Evolutionary conservation across 2,797 vertebrate species (phyloP).

Genomic region (Nothura maculosa): DNA sequence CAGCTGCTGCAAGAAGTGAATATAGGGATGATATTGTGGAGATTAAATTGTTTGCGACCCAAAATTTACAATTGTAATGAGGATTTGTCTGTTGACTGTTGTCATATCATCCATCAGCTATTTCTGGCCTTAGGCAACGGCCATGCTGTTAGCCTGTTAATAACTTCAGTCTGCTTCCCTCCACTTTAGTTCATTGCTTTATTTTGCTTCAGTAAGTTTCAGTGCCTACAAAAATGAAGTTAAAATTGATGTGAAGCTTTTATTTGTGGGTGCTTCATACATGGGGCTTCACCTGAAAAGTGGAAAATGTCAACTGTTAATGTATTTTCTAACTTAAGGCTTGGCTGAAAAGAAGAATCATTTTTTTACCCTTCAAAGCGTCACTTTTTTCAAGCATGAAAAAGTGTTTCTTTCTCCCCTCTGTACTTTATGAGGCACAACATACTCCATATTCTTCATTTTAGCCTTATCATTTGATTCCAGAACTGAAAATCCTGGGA

Average conservation of each 20-base stretch:
- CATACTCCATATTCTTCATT: neutral
- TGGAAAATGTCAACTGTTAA: neutral
- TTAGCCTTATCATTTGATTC: neutral
- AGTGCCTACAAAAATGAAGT: constrained; percentile 25
- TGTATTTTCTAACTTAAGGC: constrained; percentile 12
- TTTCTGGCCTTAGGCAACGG: constrained; percentile 38
- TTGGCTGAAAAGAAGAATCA: neutral
- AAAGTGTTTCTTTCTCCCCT: neutral
- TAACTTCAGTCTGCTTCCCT: constrained; percentile 54
- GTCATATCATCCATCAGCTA: constrained; percentile 53
- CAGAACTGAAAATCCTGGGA: neutral
- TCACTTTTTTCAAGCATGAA: neutral
- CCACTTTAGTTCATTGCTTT: constrained; percentile 27
- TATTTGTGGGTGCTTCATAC: constrained; percentile 24
- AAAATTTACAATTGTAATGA: constrained; percentile 71
- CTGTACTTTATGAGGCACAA: neutral
- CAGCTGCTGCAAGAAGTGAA: constrained; percentile 48
- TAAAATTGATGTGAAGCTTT: constrained; percentile 39
- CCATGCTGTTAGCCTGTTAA: constrained; percentile 42
- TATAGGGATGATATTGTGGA: neutral
- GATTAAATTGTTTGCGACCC: constrained; percentile 38
- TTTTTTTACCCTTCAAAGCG: neutral
- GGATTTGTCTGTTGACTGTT: constrained; percentile 61
- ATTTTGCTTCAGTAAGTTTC: constrained; percentile 36
- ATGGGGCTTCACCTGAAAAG: neutral